Percentiles rank a stretch among this genome's conserved stretches.
Evolutionary conservation across 2,113 vertebrate species (phyloP).

Genomic region (Seriola dumerili): DNA sequence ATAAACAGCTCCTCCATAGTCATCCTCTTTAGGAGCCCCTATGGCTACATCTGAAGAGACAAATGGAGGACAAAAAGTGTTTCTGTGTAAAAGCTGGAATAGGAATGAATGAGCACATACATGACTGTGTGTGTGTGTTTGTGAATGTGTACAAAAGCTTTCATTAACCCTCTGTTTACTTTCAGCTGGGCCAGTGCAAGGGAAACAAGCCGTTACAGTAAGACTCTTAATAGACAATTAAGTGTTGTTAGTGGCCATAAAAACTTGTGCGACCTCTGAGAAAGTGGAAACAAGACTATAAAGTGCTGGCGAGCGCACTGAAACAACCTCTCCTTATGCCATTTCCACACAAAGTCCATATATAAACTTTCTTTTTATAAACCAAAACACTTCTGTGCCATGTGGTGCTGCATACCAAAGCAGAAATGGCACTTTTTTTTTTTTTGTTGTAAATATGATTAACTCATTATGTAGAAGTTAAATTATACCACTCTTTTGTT

Average conservation of each 20-base stretch:
- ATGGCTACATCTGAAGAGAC: constrained; percentile 91
- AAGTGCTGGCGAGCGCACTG: constrained; percentile 64
- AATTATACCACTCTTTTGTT: constrained; percentile 13
- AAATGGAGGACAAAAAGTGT: constrained; percentile 37
- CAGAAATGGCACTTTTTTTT: constrained; percentile 16
- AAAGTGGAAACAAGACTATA: constrained; percentile 78
- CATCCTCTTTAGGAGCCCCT: constrained; percentile 94
- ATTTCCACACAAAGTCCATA: constrained; percentile 52
- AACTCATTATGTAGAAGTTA: constrained; percentile 15
- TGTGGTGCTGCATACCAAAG: constrained; percentile 30
- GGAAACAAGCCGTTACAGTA: constrained; percentile 69
- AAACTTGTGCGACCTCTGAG: constrained; percentile 70
- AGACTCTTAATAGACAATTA: constrained; percentile 78
- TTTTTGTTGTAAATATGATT: background rate
- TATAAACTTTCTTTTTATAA: constrained; percentile 65
- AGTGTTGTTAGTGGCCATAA: constrained; percentile 75
- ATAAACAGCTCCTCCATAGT: constrained; percentile 92
- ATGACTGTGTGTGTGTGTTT: constrained; percentile 16
- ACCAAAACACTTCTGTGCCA: constrained; percentile 57
- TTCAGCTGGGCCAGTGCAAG: constrained; percentile 44
- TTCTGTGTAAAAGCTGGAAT: constrained; percentile 5
- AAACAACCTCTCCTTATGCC: constrained; percentile 64
- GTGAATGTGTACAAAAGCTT: constrained; percentile 39
- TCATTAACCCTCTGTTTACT: constrained; percentile 67
- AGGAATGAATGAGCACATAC: constrained; percentile 14